Evolutionary conservation across 2,797 vertebrate genomes (phyloP).

Genomic region (Lutjanus argentimaculatus): DNA sequence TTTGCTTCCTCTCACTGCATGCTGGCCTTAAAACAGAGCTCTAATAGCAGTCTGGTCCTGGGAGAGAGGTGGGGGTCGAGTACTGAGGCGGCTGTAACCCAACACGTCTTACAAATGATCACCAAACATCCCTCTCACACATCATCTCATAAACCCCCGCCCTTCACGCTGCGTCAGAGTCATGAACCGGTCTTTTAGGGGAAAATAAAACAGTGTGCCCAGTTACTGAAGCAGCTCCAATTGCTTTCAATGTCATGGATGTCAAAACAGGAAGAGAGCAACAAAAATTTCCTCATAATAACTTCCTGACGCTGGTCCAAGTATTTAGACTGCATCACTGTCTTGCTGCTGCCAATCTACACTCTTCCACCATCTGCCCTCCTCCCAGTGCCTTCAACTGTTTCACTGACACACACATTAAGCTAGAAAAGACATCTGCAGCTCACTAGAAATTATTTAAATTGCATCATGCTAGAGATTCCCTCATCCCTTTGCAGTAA

Average conservation of each 20-base stretch:
- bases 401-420: slow-evolving; percentile 4
- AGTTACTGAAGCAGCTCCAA: slow-evolving; percentile 45
- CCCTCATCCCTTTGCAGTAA: background rate
- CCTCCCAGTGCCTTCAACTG: slow-evolving; percentile 19
- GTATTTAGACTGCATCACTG: slow-evolving; percentile 58
- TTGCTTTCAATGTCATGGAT: slow-evolving; percentile 54
- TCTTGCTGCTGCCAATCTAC: slow-evolving; percentile 56
- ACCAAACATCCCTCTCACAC: slow-evolving; percentile 11
- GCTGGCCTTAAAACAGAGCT: slow-evolving; percentile 3
- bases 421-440: slow-evolving; percentile 31
- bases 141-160: background rate
- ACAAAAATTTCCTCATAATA: slow-evolving; percentile 73
- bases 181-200: slow-evolving; percentile 1
- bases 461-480: background rate
- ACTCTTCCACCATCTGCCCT: slow-evolving; percentile 54
- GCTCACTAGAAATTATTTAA: background rate
- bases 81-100: slow-evolving; percentile 17
- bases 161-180: background rate
- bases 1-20: background rate
- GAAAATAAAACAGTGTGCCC: slow-evolving; percentile 23
- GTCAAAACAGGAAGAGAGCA: slow-evolving; percentile 81
- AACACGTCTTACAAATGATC: slow-evolving; percentile 25
- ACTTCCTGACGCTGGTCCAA: slow-evolving; percentile 76
- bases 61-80: background rate
- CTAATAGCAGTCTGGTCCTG: background rate